Evolutionary conservation across 2,113 vertebrate genomes (phyloP).

Genomic region (Rutilus rutilus): DNA sequence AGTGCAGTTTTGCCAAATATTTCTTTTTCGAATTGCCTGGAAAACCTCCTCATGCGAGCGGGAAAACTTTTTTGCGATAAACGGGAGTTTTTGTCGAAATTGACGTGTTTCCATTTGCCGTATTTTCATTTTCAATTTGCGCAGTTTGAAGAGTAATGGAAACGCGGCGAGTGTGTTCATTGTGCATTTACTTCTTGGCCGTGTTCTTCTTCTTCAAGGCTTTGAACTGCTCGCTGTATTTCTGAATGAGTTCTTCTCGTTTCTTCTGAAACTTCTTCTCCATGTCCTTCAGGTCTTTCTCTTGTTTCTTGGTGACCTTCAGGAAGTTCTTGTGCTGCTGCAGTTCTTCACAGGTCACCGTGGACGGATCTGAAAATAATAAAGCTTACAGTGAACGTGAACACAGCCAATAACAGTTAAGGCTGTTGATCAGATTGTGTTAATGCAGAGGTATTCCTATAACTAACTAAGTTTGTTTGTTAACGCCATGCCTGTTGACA

Average conservation of each 20-base stretch:
- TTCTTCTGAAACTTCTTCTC: slow-evolving; percentile 85
- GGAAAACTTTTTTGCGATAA: no score
- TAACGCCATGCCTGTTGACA: background rate
- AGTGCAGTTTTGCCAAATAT: no score
- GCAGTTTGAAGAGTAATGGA: no score
- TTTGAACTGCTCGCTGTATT: slow-evolving; percentile 76
- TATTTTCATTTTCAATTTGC: no score
- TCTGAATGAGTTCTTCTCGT: slow-evolving; percentile 85
- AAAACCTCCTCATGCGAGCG: no score
- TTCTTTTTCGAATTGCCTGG: no score
- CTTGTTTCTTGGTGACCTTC: slow-evolving; percentile 89
- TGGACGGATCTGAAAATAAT: slow-evolving; percentile 76
- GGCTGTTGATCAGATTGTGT: background rate
- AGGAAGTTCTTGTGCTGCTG: slow-evolving; percentile 84
- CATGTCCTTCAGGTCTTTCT: slow-evolving; percentile 88
- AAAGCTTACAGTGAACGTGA: background rate
- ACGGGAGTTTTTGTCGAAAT: no score
- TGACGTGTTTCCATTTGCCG: no score
- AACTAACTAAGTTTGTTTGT: background rate
- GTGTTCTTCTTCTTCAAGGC: slow-evolving; percentile 74
- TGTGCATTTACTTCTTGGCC: slow-evolving; percentile 72
- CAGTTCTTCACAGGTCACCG: slow-evolving; percentile 83
- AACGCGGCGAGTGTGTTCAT: background rate
- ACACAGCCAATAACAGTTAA: background rate
- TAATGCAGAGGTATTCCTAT: background rate